Percentiles rank a stretch among this genome's conserved stretches.
Evolutionary conservation across 2,888 invertebrate genomes (phyloP).

Genomic region (Omphaloscelis lunosa): DNA sequence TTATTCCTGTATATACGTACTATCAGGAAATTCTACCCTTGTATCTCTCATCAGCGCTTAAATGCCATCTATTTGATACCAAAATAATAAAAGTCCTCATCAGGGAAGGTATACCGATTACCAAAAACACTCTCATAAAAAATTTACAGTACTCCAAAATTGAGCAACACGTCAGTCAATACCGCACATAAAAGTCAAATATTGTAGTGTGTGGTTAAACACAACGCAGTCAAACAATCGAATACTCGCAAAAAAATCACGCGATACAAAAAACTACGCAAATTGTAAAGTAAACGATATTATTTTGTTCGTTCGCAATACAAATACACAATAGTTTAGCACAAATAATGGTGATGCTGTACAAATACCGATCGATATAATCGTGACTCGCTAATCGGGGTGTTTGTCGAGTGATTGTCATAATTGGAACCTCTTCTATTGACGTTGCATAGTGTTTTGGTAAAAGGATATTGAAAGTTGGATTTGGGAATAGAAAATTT

Average conservation of each 20-base stretch:
- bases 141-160: background rate
- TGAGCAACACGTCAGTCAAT: background rate
- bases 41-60: background rate
- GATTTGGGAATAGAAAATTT: conserved; percentile 12
- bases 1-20: background rate
- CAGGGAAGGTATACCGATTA: background rate
- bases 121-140: background rate
- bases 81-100: background rate
- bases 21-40: background rate
- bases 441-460: conserved; percentile 28
- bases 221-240: conserved; percentile 28
- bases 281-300: conserved; percentile 55
- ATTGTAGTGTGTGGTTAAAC: too few relatives aligned
- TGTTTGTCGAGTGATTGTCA: conserved; percentile 63
- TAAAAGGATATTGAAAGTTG: conserved; percentile 30
- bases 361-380: conserved; percentile 51
- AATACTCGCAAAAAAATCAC: conserved; percentile 48
- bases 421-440: conserved; percentile 52
- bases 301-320: conserved; percentile 44
- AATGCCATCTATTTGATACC: background rate
- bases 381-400: conserved; percentile 69
- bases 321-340: conserved; percentile 49
- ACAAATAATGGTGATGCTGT: conserved; percentile 57
- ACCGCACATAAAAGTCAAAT: background rate
- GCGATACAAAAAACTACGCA: conserved; percentile 47